Evolutionary conservation across 2,113 vertebrate species (phyloP).

Genomic region (Bombycilla garrulus): DNA sequence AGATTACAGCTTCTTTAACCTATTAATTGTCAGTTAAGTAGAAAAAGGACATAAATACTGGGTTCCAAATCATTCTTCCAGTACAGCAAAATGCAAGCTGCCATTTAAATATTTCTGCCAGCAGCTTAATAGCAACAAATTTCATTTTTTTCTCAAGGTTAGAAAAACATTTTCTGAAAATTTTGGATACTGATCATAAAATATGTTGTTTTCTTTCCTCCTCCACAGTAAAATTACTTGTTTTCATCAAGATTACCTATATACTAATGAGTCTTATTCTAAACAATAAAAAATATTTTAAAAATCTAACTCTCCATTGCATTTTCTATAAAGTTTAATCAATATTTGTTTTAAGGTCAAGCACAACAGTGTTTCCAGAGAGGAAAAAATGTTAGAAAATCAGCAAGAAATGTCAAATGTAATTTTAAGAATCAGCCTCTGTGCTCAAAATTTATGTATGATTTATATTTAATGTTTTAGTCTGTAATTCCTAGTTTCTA

Average conservation of each 20-base stretch:
- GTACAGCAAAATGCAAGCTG: constrained; percentile 17
- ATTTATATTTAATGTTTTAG: background rate
- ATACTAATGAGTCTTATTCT: background rate
- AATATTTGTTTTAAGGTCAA: background rate
- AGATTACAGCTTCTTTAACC: constrained; percentile 1
- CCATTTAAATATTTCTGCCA: constrained; percentile 23
- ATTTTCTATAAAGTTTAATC: background rate
- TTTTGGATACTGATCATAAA: background rate
- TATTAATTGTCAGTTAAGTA: constrained; percentile 20
- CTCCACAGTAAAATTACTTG: background rate
- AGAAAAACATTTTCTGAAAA: background rate
- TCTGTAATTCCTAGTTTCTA: background rate
- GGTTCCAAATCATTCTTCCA: constrained; percentile 7
- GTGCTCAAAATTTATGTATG: background rate
- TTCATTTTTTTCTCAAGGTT: background rate
- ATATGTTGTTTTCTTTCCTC: background rate
- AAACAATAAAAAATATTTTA: background rate
- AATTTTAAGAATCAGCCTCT: background rate
- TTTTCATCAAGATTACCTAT: background rate
- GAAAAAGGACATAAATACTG: background rate
- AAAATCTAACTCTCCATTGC: background rate
- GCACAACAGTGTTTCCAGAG: background rate
- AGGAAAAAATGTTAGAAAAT: background rate
- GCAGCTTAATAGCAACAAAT: constrained; percentile 17
- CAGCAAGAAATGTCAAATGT: background rate